Base-by-base conservation (phyloP, 2,888 invertebrate species). In the Chrysodeixis includens region DNA sequence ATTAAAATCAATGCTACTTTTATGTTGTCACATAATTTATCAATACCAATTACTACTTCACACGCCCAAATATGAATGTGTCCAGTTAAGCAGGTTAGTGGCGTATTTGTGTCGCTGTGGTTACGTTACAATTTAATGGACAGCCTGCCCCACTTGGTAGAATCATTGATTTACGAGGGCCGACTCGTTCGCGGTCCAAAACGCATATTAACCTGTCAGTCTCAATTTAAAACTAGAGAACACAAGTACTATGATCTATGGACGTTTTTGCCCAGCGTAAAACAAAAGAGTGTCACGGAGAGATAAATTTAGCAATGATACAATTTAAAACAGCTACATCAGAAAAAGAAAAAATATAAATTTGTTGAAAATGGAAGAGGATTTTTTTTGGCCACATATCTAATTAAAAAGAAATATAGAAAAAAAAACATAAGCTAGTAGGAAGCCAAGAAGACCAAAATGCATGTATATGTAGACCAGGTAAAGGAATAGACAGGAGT, bases 41-140 rank as follows among this genome's bases (percentile, higher is more conserved):
- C 40, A n/a, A 40, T 40, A n/a, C 40, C 40, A 40, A 40, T 40
- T 40, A 40, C 40, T n/a, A 40, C 40, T 40, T 40, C 40, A 40
- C 40, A 40, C 40, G 35, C 35, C 12, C 6, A 35, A 6, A n/a
- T n/a, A 40, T 40, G 5, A 40, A 40, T 40, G 40, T 40, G n/a
- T 40, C n/a, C 40, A 40, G n/a, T 58, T 40, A 57, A 74, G 40
- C 52, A 58, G 49, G 65, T 68, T 68, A 53, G 56, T 66, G 69
- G 49, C 58, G 60, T 64, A 60, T 53, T 72, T 62, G 30, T 61
- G 49, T 61, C 52, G 56, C 16, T 59, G 61, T 35, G 61, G 65
- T 79, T 62, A 70, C 59, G 67, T 79, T 76, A 67, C 73, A 79
- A 64, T 76, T 73, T 61, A 61, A 69, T 71, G 51, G 54, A 40